Percentiles rank a stretch among this genome's conserved stretches.
Conservation (phyloP, 2,113 vertebrate species). For the Pampusana beccarii region DNA sequence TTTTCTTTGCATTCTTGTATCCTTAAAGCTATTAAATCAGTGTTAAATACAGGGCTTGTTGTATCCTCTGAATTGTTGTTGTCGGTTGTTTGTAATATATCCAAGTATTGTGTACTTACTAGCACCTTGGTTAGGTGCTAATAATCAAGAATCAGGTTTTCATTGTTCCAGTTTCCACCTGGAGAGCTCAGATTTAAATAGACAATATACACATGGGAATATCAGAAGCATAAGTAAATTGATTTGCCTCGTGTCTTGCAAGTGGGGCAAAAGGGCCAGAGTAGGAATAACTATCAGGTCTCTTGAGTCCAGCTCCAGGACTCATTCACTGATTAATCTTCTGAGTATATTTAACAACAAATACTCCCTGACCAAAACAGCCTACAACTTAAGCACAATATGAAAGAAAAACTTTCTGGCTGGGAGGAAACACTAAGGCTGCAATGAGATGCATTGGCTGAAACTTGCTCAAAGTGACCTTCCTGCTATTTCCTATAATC, state of each 20-base stretch:
- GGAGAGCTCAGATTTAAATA: neutral
- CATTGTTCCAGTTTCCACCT: neutral
- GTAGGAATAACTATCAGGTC: neutral
- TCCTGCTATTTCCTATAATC: neutral
- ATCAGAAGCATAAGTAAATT: neutral
- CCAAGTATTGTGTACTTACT: neutral
- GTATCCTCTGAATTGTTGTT: neutral
- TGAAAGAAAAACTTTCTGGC: neutral
- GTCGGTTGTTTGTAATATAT: neutral
- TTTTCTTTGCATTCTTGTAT: neutral
- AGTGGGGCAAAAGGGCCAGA: neutral
- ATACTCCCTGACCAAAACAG: neutral
- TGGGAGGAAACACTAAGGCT: neutral
- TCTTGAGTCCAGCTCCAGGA: neutral
- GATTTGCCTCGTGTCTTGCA: neutral
- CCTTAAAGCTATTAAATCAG: neutral
- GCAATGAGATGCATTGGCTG: neutral
- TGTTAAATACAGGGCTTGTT: neutral
- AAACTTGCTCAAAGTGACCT: neutral
- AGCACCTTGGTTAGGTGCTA: neutral
- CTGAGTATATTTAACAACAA: neutral
- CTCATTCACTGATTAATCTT: neutral
- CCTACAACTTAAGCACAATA: neutral
- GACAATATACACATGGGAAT: neutral
- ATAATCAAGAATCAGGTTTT: slow-evolving; percentile 3